phyloP scores from a whole-genome alignment of 2,113 vertebrate species.

The Halcyon senegalensis region DNA sequence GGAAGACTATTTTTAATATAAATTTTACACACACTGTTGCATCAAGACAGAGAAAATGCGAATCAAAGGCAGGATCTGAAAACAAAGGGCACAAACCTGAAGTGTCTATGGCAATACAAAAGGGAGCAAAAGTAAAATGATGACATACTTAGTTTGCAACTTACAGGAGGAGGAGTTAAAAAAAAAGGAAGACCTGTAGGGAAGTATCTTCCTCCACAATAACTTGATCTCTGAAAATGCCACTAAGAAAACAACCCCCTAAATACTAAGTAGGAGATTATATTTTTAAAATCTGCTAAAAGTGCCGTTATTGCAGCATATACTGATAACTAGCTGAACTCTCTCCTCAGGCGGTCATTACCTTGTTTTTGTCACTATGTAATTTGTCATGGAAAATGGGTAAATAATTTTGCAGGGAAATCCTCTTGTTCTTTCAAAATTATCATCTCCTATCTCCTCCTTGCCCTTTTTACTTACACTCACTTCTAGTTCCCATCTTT shows the following conservation, averaged over 20 bases:
- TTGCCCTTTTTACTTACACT: neutral
- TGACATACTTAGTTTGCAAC: neutral
- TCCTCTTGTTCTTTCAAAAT: neutral
- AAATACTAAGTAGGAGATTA: neutral
- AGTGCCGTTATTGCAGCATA: neutral
- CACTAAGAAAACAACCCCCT: neutral
- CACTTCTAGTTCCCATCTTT: neutral
- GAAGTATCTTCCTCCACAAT: neutral
- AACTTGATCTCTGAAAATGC: neutral
- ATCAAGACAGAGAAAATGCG: neutral
- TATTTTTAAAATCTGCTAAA: neutral
- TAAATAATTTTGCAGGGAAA: neutral
- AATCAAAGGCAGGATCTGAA: neutral
- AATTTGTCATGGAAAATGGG: neutral
- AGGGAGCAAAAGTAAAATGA: neutral
- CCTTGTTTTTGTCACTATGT: neutral
- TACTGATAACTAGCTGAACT: neutral
- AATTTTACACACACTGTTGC: neutral
- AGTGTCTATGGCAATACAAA: neutral
- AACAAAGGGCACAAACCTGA: neutral
- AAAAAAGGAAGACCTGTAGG: neutral
- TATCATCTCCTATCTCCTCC: neutral
- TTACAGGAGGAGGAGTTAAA: neutral
- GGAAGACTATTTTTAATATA: neutral
- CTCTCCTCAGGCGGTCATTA: neutral